Evolutionary conservation across 2,888 invertebrate species (phyloP), one percentile per base, ranked within the genome.

Genomic region (Eledone cirrhosa): DNA sequence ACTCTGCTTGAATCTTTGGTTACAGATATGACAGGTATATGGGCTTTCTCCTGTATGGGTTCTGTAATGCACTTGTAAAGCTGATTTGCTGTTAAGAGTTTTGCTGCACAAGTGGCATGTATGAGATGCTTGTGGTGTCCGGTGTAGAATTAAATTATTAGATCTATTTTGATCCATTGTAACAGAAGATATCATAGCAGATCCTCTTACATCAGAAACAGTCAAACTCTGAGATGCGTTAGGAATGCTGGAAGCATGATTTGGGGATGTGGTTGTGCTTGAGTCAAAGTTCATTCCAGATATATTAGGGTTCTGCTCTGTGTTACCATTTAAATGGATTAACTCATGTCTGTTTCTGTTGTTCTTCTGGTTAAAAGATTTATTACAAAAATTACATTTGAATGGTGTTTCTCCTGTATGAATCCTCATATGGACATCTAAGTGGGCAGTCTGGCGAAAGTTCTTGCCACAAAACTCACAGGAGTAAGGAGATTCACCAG

Each of bases 381-480:
- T 72, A 33, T 72, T 41, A 29, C 72, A 72, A 14, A 31, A 72
- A 41, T 31, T 41, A 72, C 72, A 72, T 72, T 72, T 72, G 22
- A 41, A 72, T 31, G 72, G 72, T 41, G 41, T 72, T 14, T 72
- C 72, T n/a, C 72, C 72, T 7, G 72, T 72, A 22, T 72, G 72
- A n/a, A 72, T 72, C 1, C 72, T 31, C 72, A 72, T 72, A 14
- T 72, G 72, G 33, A 72, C 72, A 33, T 72, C 72, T 41, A 72
- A 41, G 29, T 72, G 72, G 13, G 72, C 72, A n/a, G 72, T 41
- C 72, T 72, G 72, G 1, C 72, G 72, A 29, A 72, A 72, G 41
- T 41, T 72, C 41, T 72, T 72, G 33, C 72, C 72, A 33, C 72
- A 72, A 72, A 72, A 72, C n/a, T 72, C 72, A 72, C 72, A 72